Base-by-base conservation (phyloP, 2,113 vertebrate genomes). In the Varanus salvator region DNA sequence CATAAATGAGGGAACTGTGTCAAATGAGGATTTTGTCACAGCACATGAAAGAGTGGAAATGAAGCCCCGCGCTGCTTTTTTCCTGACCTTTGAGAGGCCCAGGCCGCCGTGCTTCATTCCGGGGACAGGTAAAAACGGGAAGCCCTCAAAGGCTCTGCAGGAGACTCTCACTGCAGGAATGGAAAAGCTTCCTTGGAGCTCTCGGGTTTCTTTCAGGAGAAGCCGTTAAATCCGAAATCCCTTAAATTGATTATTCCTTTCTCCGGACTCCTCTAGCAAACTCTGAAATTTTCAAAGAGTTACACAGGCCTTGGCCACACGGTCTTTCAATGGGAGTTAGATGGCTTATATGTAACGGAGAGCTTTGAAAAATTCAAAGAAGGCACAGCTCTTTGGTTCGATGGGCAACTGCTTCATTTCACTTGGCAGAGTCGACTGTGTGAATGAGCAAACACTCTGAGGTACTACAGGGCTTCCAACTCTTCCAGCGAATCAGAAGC, bases 351-450 rank as follows among this genome's bases (percentile, higher is more conserved):
- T 44, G 31, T 89, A 52, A 0, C 25, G 88, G 27, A 6, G 77
- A 14, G 25, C 94, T 95, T 93, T 95, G 94, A 92, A 95, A 60
- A 92, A 92, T 83, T 50, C 91, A 91, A 15, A 68, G 82, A 80
- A 90, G 3, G 19, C 11, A 84, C 21, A 92, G 52, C 21, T 3
- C 72, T 93, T 80, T 81, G 82, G n/a, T 71, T 0, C 91, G 93
- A 95, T 84, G 31, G 89, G 94, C 89, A 91, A 87, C 89, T 91
- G 92, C 91, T 96, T 94, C 84, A 95, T 95, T 95, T 90, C 91
- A 94, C 90, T 71, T 93, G 94, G 93, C 90, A 96, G 93, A 87
- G 75, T 57, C 23, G 7, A 76, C 86, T 11, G 93, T 15, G n/a
- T 12, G 81, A 95, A 88, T 85, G 93, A 90, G 93, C 81, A 93